A percentile compares a stretch with the other conserved stretches of the same genome.
Conservation (phyloP, 2,113 vertebrate genomes). For the Indicator maculatus region DNA sequence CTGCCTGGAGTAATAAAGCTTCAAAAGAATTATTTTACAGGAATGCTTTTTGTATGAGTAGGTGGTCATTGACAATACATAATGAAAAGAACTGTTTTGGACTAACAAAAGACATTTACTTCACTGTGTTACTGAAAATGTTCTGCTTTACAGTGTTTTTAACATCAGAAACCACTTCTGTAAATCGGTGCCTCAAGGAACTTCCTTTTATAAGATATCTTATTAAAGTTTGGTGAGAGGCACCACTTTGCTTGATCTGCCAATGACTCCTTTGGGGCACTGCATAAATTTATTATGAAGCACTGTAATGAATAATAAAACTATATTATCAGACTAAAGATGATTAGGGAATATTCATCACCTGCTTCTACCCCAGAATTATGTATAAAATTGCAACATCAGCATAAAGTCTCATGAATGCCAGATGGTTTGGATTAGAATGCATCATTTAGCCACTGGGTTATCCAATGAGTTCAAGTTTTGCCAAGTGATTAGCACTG, state of each 20-base stretch:
- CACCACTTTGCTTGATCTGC: background rate
- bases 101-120: background rate
- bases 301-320: conserved; percentile 22
- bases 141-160: conserved; percentile 28
- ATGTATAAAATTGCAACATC: background rate
- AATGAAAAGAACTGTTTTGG: background rate
- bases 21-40: background rate
- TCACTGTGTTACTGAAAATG: background rate
- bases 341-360: background rate
- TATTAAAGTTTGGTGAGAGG: conserved; percentile 15
- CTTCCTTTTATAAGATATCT: background rate
- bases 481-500: background rate
- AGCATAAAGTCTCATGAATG: background rate
- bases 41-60: background rate
- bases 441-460: background rate
- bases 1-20: background rate
- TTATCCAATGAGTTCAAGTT: background rate
- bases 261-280: background rate
- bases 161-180: background rate
- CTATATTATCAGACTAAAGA: conserved; percentile 23
- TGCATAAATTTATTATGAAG: conserved; percentile 40
- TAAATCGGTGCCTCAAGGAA: background rate
- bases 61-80: background rate
- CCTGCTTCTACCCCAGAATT: background rate
- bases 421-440: background rate